Conservation (phyloP, 2,888 invertebrate genomes). For the Siphonodentalium dalli region DNA sequence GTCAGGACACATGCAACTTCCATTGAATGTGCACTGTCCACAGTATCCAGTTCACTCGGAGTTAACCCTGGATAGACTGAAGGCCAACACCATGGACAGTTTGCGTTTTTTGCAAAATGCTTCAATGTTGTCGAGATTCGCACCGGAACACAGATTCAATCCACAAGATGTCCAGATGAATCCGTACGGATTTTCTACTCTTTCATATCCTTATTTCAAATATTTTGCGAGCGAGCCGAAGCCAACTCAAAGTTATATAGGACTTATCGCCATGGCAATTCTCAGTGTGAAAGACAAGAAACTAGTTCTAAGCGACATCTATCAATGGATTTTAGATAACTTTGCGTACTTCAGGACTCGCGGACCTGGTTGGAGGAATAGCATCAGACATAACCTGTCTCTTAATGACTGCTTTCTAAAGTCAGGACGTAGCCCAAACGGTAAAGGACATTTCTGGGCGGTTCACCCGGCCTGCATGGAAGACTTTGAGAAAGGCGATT, state of each 20-base stretch:
- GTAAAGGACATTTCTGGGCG: conserved; percentile 98
- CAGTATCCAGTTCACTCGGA: too few relatives aligned
- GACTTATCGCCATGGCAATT: conserved; percentile 97
- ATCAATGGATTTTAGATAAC: conserved; percentile 94
- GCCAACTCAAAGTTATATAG: conserved; percentile 97
- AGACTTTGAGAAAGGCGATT: conserved; percentile 95
- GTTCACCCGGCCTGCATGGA: conserved; percentile 96
- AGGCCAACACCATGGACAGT: too few relatives aligned
- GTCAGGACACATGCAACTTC: too few relatives aligned
- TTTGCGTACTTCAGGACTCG: conserved; percentile 95
- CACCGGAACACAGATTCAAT: too few relatives aligned
- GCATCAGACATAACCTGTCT: conserved; percentile 93
- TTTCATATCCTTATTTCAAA: too few relatives aligned
- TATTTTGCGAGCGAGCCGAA: too few relatives aligned
- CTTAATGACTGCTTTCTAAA: conserved; percentile 98
- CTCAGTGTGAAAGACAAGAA: conserved; percentile 88
- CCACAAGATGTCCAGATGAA: too few relatives aligned
- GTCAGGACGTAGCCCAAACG: conserved; percentile 92
- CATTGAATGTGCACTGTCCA: too few relatives aligned
- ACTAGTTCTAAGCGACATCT: conserved; percentile 93
- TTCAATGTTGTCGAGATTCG: too few relatives aligned
- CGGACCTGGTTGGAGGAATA: conserved; percentile 96
- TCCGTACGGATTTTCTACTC: too few relatives aligned
- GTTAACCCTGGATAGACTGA: too few relatives aligned
- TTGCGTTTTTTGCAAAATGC: too few relatives aligned